These are phyloP conservation scores for Drosophila pachea DNA, from an alignment of 1,140 invertebrate species.

Conservation along the genomic window DNA sequence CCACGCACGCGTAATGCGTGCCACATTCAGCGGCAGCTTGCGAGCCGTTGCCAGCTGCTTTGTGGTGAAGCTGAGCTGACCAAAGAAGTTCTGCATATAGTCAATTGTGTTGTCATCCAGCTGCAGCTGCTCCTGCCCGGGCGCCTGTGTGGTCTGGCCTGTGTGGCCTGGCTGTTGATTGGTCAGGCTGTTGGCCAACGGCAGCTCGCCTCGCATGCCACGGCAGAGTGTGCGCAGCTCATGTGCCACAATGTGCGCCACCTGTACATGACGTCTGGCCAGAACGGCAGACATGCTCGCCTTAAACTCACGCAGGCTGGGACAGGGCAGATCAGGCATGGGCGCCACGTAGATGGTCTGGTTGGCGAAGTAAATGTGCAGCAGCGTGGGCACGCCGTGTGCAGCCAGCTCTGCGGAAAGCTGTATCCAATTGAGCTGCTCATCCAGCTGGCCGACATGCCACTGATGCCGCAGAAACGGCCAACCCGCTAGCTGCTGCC, in stretches of 20 bases:
- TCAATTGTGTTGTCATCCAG: constrained; percentile 60
- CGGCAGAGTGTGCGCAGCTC: constrained; percentile 64
- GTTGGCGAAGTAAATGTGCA: constrained; percentile 68
- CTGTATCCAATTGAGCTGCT: constrained; percentile 56
- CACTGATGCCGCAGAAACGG: constrained; percentile 63
- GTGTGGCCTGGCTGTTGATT: background rate
- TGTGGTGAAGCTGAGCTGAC: constrained; percentile 42
- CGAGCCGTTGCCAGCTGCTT: constrained; percentile 49
- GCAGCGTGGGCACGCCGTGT: constrained; percentile 58
- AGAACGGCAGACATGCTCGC: constrained; percentile 33
- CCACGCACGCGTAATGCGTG: constrained; percentile 42
- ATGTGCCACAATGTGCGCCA: constrained; percentile 47
- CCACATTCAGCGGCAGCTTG: constrained; percentile 51
- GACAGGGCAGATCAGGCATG: constrained; percentile 49
- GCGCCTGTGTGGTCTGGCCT: background rate
- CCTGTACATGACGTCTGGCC: constrained; percentile 39
- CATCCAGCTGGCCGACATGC: constrained; percentile 37
- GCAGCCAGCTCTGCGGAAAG: constrained; percentile 63
- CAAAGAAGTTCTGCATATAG: constrained; percentile 59
- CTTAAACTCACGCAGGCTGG: constrained; percentile 31
- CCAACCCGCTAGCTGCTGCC: constrained; percentile 37
- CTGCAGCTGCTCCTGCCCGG: constrained; percentile 35
- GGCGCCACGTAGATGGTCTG: constrained; percentile 62
- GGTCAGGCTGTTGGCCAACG: constrained; percentile 23
- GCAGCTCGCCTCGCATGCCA: constrained; percentile 59